Percentiles rank a stretch among this genome's conserved stretches.
Evolutionary conservation across 2,797 vertebrate species (phyloP).

Genomic region (Silurus lanzhouensis): DNA sequence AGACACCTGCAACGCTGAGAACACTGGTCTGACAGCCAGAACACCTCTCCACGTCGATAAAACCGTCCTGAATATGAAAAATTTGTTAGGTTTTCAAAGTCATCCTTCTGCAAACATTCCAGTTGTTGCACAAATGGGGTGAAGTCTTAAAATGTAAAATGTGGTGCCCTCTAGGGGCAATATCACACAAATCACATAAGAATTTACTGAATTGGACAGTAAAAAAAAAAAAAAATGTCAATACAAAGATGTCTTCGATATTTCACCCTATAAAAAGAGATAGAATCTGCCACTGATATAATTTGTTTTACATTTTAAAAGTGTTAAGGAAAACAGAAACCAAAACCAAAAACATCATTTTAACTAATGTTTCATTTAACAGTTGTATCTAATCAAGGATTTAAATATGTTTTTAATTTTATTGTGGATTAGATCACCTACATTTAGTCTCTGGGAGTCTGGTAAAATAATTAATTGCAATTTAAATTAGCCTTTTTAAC

Average conservation of each 20-base stretch:
- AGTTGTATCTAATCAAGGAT: neutral
- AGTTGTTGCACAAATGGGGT: neutral
- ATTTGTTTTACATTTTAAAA: neutral
- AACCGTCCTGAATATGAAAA: constrained; percentile 80
- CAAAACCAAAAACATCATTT: neutral
- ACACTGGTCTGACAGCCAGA: constrained; percentile 92
- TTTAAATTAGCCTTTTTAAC: neutral
- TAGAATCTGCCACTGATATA: neutral
- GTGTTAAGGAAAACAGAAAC: neutral
- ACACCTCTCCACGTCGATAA: constrained; percentile 91
- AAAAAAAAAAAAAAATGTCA: neutral
- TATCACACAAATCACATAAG: neutral
- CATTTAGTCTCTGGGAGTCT: neutral
- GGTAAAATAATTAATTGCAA: neutral
- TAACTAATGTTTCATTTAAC: neutral
- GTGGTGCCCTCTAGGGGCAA: neutral
- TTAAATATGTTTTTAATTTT: neutral
- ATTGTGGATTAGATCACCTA: neutral
- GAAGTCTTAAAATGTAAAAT: neutral
- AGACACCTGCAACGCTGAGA: constrained; percentile 93
- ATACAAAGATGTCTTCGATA: neutral
- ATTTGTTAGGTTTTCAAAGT: neutral
- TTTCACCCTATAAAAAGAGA: neutral
- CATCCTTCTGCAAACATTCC: neutral
- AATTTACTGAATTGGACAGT: neutral